phyloP scores from a whole-genome alignment of 2,888 invertebrate species.

The Torymus texanus region DNA sequence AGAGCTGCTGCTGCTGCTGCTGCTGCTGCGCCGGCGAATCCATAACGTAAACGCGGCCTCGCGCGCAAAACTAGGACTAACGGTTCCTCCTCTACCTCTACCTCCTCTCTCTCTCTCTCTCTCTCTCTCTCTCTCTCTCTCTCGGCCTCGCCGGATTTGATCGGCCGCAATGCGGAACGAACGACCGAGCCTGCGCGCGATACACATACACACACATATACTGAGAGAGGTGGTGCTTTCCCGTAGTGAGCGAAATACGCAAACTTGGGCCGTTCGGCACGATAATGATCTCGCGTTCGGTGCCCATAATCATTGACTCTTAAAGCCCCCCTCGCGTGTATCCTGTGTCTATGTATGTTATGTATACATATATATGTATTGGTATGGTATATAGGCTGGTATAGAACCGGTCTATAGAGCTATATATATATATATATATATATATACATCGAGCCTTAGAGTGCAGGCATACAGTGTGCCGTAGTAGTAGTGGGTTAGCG shows the following conservation, averaged over 20 bases:
- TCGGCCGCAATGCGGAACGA: constrained; percentile 48
- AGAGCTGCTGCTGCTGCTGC: too few species aligned
- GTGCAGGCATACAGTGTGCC: too few species aligned
- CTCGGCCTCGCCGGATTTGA: constrained; percentile 20
- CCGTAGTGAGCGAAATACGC: constrained; percentile 1
- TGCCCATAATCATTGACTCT: constrained; percentile 44
- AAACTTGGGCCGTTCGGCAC: constrained; percentile 35
- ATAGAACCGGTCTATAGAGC: too few species aligned
- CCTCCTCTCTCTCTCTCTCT: neutral
- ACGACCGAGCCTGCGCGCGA: neutral
- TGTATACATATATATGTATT: too few species aligned
- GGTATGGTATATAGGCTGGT: too few species aligned
- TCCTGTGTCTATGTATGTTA: too few species aligned
- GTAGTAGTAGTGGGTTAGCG: neutral
- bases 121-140: neutral
- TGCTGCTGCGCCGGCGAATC: too few species aligned
- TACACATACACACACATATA: neutral
- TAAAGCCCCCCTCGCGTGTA: constrained; percentile 11
- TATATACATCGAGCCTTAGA: too few species aligned
- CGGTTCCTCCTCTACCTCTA: neutral
- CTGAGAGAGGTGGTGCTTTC: neutral
- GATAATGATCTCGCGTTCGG: constrained; percentile 49
- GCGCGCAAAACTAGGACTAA: constrained; percentile 27
- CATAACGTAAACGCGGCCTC: neutral
- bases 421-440: too few species aligned